phyloP scores from a whole-genome alignment of 2,888 invertebrate species.

The Ditylenchus weischeri region DNA sequence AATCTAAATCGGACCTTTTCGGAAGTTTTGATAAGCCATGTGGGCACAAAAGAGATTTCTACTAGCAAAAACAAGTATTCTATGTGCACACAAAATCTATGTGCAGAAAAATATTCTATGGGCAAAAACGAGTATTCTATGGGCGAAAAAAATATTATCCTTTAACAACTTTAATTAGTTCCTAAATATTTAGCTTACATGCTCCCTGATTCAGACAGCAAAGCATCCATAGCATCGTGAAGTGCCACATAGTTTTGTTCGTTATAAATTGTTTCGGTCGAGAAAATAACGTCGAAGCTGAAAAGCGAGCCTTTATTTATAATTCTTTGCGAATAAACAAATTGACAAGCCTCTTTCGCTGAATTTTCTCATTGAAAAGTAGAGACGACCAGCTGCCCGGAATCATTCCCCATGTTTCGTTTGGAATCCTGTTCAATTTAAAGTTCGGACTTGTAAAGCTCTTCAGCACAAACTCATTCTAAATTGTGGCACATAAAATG shows the following conservation, averaged over 20 bases:
- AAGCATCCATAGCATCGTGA: constrained; percentile 65
- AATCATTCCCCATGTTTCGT: constrained; percentile 29
- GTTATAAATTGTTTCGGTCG: constrained; percentile 87
- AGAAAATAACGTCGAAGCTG: constrained; percentile 79
- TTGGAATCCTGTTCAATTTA: constrained; percentile 34
- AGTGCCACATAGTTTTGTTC: constrained; percentile 75
- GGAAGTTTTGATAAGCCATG: too few relatives aligned
- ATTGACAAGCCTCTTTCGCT: neutral
- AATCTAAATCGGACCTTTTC: too few relatives aligned
- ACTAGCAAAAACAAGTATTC: too few relatives aligned
- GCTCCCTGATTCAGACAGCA: constrained; percentile 68
- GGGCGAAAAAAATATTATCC: too few relatives aligned
- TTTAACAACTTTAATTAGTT: too few relatives aligned
- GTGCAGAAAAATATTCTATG: too few relatives aligned
- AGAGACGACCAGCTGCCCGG: constrained; percentile 26
- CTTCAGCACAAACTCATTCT: constrained; percentile 48
- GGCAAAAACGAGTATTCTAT: too few relatives aligned
- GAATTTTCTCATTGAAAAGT: neutral
- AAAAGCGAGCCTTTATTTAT: constrained; percentile 24
- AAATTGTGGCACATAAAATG: constrained; percentile 20
- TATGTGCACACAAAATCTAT: too few relatives aligned
- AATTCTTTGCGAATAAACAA: neutral
- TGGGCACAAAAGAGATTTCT: too few relatives aligned
- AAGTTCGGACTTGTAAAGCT: constrained; percentile 47
- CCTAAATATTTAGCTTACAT: constrained; percentile 17